Base-by-base conservation (phyloP, 92 coral and sea anemone species). In the Anthopleura xanthogrammica region DNA sequence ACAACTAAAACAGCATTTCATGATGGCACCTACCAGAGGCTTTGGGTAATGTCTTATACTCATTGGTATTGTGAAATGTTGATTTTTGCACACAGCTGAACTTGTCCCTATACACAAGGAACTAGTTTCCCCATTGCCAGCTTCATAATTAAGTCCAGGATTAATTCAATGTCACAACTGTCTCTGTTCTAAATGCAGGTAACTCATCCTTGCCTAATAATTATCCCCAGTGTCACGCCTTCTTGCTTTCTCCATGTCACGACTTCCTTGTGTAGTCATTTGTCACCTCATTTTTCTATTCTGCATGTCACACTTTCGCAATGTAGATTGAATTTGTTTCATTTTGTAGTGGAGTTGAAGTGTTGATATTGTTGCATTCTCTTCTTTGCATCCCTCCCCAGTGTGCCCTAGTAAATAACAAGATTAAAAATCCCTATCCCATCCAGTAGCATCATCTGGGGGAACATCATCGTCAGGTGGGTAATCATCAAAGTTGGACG, bases 401-500 rank as follows among this genome's bases (percentile, higher is more conserved):
- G 14, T 36, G 13, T 8, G 17, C 41, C 41, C 17, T 29, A 23
- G 40, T 3, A 12, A 68, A 68, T 9, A 5, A 23, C 41, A 9
- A 68, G 19, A 77, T 89, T 92, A 96, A 82, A 96, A 96, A 75
- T 96, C 99, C 82, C 83, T 92, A 78, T 96, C 99, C 99, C 99
- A 96, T 23, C 99, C 99, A 4, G 98, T 87, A 17, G 85, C 78
- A 73, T 96, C 99, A 72, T 94, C 95, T 9, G 92, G 92, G 1
- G 99, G 99, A 1, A 95, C 87, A 23, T 96, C 99, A 24, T 96
- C 99, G 50, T 96, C 99, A 0, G 99, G 94, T 0, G 99, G 99
- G 58, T 96, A 96, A 75, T 96, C 99, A 57, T 96, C 99, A 52
- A 96, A 96, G 93, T 96, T 96, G 12, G 99, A 96, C n/a, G 98